Evolutionary conservation across 2,113 vertebrate genomes (phyloP), one percentile per base, ranked within the genome.

Genomic region (Podarcis raffonei): DNA sequence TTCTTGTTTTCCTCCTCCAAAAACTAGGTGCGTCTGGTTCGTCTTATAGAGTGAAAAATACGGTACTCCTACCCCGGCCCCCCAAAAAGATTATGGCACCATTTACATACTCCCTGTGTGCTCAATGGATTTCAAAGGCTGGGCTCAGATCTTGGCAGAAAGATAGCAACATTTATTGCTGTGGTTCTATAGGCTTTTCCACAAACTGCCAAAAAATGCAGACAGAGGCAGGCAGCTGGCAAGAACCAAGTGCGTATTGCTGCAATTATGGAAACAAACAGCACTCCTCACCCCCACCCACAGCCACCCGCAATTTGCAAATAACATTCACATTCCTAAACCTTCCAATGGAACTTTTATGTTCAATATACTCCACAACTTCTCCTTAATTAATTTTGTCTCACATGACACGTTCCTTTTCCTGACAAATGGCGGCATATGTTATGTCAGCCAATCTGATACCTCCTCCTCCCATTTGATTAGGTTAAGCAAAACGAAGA

Each of bases 361-460:
- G 69, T 82, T 42, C 62, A 35, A 74, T 72, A 82, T 62, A 16
- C 79, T 39, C 42, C 27, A 80, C 22, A 80, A 83, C 25, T 68
- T 86, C 59, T 72, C 77, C 68, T 87, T 71, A 87, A 87, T 87
- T 75, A 57, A 62, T 39, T 87, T 81, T 62, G 8, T 87, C 30
- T 69, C 66, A 20, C 25, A 42, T 79, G 65, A 68, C 16, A 66
- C 9, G 35, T 42, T 30, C 20, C 42, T 82, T 59, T 74, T 74
- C 53, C 68, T 82, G 27, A 59, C 39, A 42, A 79, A 53, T 27
- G 2, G 39, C 13, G 59, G 13, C 30, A n/a, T 42, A 20, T 35
- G 30, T 78, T 12, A 86, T 78, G 23, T 66, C 32, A 81, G 30
- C 32, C 68, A 59, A 72, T 79, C 27, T 78, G 65, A 71, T 23